Evolutionary conservation across 1,140 invertebrate genomes (phyloP), one percentile per base, ranked within the genome.

Genomic region (Aphelenchoides fujianensis): DNA sequence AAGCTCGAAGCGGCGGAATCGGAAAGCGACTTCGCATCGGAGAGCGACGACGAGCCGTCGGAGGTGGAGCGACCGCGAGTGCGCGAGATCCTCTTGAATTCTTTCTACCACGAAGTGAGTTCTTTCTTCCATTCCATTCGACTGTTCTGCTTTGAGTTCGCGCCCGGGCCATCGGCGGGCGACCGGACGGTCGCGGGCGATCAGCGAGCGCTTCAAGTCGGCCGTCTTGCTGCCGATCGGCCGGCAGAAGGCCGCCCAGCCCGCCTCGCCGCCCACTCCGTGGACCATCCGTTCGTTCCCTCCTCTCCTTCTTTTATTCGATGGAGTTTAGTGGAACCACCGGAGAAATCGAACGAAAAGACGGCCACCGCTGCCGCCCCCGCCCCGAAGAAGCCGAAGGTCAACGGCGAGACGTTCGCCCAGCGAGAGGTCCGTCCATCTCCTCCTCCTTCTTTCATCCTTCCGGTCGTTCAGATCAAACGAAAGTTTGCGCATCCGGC

Each of bases 401-500:
- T 23, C 23, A 48, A 48, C 23, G 12, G 12, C 23, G 41, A 48
- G 12, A 48, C 12, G 12, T 48, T 16, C 41, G 41, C 41, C 23
- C 41, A 48, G 23, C 41, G 12, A 48, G 41, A 48, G 23, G 41
- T 48, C 12, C 12, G 41, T 48, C n/a, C n/a, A 28, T 74, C 27
- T 74, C 19, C 12, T 68, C 9, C 70, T 12, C 9, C 16, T 67
- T 28, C n/a, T n/a, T n/a, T n/a, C n/a, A n/a, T 66, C 67, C 12
- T 12, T 67, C 63, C 12, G 16, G 16, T n/a, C 2, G 16, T 59
- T 32, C 37, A 96, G 85, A 83, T 96, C 37, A 90, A 92, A 81
- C 88, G 91, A 55, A 96, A 97, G 85, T 90, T 92, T 76, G 89
- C 91, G 71, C 94, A 98, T 88, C 95, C 95, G 0, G 89, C 94